A percentile compares a stretch with the other conserved stretches of the same genome.
phyloP scores from a whole-genome alignment of 2,888 invertebrate genomes.

The Drosophila neoperkinsi region DNA sequence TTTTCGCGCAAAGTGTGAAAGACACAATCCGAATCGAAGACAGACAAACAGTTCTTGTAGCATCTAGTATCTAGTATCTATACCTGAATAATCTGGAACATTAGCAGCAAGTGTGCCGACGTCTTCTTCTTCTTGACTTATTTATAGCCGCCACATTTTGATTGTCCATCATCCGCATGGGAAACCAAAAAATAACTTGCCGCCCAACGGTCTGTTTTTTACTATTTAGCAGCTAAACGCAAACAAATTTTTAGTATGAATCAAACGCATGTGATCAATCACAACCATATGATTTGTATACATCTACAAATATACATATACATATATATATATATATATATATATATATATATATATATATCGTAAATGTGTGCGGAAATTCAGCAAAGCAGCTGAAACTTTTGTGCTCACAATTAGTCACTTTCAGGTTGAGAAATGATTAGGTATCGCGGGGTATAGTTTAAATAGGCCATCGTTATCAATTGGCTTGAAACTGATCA shows the following conservation, averaged over 20 bases:
- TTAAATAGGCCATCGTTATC: background rate
- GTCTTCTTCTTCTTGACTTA: background rate
- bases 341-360: background rate
- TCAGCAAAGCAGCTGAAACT: background rate
- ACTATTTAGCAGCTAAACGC: slow-evolving; percentile 13
- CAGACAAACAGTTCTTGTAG: background rate
- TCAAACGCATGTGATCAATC: background rate
- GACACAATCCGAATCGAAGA: background rate
- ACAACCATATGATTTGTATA: background rate
- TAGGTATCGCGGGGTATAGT: background rate
- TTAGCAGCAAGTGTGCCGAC: background rate
- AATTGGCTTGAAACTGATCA: background rate
- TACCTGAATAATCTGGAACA: slow-evolving; percentile 4
- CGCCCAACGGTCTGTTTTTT: background rate
- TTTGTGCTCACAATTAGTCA: background rate
- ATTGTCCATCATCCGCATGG: background rate
- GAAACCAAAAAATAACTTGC: background rate
- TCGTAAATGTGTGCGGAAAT: background rate
- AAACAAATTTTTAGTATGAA: background rate
- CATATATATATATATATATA: background rate
- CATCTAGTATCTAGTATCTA: background rate
- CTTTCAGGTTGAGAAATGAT: background rate
- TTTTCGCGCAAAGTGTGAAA: background rate
- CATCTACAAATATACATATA: background rate
- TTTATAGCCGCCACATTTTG: slow-evolving; percentile 14